Conservation (phyloP, 2,797 vertebrate species). For the Acridotheres tristis region DNA sequence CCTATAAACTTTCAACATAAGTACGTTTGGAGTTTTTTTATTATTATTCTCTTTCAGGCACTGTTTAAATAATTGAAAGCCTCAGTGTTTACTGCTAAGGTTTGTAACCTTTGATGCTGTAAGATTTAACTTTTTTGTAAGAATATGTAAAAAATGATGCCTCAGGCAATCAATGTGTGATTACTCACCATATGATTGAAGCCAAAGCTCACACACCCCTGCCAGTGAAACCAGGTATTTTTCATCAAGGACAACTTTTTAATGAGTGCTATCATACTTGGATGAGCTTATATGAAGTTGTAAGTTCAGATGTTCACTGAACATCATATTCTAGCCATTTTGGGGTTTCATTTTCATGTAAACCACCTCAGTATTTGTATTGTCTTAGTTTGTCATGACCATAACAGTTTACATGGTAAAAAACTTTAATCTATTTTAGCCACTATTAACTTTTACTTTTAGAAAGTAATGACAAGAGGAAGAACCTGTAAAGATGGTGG, state of each 20-base stretch:
- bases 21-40: slow-evolving; percentile 41
- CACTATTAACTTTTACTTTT: background rate
- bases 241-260: background rate
- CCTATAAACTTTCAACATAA: slow-evolving; percentile 82
- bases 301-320: background rate
- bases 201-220: background rate
- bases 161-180: background rate
- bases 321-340: background rate
- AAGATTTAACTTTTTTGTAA: background rate
- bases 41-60: background rate
- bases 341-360: background rate
- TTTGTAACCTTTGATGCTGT: background rate
- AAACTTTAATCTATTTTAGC: background rate
- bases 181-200: background rate
- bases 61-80: background rate
- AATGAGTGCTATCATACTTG: background rate
- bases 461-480: background rate
- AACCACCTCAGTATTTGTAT: background rate
- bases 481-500: background rate
- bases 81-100: background rate
- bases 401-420: background rate
- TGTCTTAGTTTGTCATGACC: background rate
- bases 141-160: background rate
- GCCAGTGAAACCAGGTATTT: background rate
- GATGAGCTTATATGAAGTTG: background rate